Conservation (phyloP, 1,140 invertebrate genomes). For the Leptonema lineaticorne region DNA sequence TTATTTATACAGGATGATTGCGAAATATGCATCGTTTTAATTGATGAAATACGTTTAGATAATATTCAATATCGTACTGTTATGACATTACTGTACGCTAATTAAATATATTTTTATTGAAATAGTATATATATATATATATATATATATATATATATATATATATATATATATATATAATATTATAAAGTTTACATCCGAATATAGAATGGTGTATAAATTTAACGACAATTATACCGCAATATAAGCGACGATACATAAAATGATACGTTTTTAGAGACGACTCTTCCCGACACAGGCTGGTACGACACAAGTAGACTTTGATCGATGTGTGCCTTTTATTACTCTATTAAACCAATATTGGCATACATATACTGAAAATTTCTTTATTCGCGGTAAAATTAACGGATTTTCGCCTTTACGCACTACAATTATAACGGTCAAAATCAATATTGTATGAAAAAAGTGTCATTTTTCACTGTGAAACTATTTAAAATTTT, state of each 20-base stretch:
- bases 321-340: slow-evolving; percentile 22
- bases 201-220: neutral
- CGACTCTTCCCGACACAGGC: slow-evolving; percentile 22
- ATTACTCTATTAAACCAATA: slow-evolving; percentile 4
- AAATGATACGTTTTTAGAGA: slow-evolving; percentile 6
- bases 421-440: no score
- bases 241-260: no score
- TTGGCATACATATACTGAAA: neutral
- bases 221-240: no score
- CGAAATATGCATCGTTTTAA: no score
- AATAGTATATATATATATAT: neutral
- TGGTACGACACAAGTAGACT: slow-evolving; percentile 2
- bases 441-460: no score
- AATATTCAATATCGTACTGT: no score
- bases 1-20: no score
- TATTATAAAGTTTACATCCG: neutral
- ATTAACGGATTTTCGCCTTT: no score
- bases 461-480: no score
- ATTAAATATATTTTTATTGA: neutral
- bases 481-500: neutral
- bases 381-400: no score
- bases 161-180: neutral
- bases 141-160: neutral
- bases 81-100: no score
- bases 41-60: no score